Conservation (phyloP, 2,797 vertebrate species). For the Takifugu ocellatus region DNA sequence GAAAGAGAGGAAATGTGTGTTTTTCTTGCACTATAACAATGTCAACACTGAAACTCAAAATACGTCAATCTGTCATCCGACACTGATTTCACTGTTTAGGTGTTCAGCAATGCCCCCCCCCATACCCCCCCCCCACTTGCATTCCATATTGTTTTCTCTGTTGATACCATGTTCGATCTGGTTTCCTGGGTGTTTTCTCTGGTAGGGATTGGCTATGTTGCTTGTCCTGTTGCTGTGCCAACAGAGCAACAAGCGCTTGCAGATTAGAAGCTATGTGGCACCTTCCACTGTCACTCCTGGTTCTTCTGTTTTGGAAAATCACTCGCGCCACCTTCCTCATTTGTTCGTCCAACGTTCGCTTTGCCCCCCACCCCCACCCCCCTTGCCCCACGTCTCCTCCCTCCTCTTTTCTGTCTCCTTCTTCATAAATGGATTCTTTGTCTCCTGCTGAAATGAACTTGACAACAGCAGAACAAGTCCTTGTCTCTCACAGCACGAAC, state of each 20-base stretch:
- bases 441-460: constrained; percentile 71
- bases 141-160: constrained; percentile 1
- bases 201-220: constrained; percentile 65
- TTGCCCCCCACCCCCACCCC: not conserved
- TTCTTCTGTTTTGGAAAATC: constrained; percentile 84
- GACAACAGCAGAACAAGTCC: constrained; percentile 62
- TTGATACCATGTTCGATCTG: constrained; percentile 1
- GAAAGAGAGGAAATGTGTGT: not conserved
- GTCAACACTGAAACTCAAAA: not conserved
- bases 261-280: constrained; percentile 87
- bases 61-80: not conserved
- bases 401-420: constrained; percentile 28
- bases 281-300: constrained; percentile 86
- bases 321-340: constrained; percentile 30
- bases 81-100: not conserved
- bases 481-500: constrained; percentile 39
- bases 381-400: constrained; percentile 25
- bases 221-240: constrained; percentile 79
- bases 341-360: constrained; percentile 17
- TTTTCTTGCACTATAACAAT: constrained; percentile 5
- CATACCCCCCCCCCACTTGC: not conserved
- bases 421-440: constrained; percentile 74
- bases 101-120: not conserved
- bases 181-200: constrained; percentile 17
- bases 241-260: constrained; percentile 92